Evolutionary conservation across 2,797 vertebrate genomes (phyloP), one percentile per base, ranked within the genome.

Genomic region (Scomberomorus guttatus): DNA sequence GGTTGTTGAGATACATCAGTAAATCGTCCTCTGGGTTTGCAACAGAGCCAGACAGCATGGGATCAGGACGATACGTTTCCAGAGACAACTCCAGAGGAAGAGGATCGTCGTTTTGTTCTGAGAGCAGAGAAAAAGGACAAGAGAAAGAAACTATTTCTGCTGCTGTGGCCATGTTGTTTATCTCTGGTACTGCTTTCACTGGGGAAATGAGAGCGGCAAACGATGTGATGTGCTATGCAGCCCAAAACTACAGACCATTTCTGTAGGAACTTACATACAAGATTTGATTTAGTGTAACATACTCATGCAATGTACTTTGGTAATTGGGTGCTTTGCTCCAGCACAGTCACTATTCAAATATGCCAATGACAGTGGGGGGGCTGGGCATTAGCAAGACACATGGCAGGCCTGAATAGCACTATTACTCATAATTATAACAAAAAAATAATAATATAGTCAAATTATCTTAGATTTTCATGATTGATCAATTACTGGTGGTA

Each of bases 31-130:
- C 86, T 15, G 25, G 6, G 48, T 8, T 2, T 50, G 10, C 3
- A 25, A 1, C 5, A 27, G 59, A 9, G 48, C 17, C 48, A 72
- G 72, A 77, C 60, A 94, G 61, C 91, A 93, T 90, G 60, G 90
- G 90, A 64, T 93, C 93, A 71, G 54, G 2, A 2, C 24, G 7
- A 75, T 25, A 60, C 1, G n/a, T 4, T 46, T 85, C 85, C 79
- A 77, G 56, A 7, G 58, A 29, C 22, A 54, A 44, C 6, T 42
- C 61, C 44, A 76, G 29, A 29, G 1, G 46, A 27, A 18, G 57
- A 50, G n/a, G 70, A 73, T 59, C 58, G 2, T 0, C 64, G 2
- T 66, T 50, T 86, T 75, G 84, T 79, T 80, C 94, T 94, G 52
- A 56, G 17, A 61, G 52, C 0, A 72, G 62, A 85, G 50, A 78